These are phyloP conservation scores for Hyaena hyaena DNA, from an alignment of 2,113 vertebrate genomes.

Conservation along the genomic window DNA sequence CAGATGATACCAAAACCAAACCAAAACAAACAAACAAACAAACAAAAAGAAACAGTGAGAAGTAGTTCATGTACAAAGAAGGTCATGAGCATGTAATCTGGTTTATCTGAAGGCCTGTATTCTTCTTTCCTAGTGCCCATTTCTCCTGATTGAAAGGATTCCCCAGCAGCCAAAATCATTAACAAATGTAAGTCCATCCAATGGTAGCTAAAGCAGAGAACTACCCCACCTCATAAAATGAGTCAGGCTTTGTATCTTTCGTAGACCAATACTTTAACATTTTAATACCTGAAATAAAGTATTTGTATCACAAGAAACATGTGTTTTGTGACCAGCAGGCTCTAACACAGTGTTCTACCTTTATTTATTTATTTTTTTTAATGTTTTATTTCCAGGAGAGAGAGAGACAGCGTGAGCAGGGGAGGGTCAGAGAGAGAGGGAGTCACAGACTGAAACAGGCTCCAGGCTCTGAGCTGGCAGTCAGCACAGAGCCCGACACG, in stretches of 20 bases:
- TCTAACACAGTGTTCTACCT: not conserved
- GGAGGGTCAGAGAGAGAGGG: too few relatives aligned
- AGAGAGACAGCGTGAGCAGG: too few relatives aligned
- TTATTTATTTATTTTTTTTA: too few relatives aligned
- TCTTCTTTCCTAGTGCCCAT: conserved; percentile 44
- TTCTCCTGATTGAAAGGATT: conserved; percentile 71
- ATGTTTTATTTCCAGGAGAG: too few relatives aligned
- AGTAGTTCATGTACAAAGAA: not conserved
- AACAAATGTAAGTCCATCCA: conserved; percentile 53
- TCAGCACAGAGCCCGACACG: too few relatives aligned
- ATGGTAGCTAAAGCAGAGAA: not conserved
- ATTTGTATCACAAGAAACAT: conserved; percentile 59
- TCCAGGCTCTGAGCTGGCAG: too few relatives aligned
- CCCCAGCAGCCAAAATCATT: conserved; percentile 62
- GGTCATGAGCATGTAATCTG: not conserved
- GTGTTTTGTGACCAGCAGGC: not conserved
- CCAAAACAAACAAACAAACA: not conserved
- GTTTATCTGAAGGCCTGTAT: not conserved
- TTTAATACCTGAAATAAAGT: conserved; percentile 31
- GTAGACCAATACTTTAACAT: conserved; percentile 37
- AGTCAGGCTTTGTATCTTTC: conserved; percentile 54
- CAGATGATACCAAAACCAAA: not conserved
- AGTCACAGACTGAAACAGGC: too few relatives aligned
- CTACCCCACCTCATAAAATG: conserved; percentile 51
- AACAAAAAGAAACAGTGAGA: not conserved